Percentiles rank a stretch among this genome's conserved stretches.
phyloP scores from a whole-genome alignment of 2,113 vertebrate species.

The Meleagris gallopavo region DNA sequence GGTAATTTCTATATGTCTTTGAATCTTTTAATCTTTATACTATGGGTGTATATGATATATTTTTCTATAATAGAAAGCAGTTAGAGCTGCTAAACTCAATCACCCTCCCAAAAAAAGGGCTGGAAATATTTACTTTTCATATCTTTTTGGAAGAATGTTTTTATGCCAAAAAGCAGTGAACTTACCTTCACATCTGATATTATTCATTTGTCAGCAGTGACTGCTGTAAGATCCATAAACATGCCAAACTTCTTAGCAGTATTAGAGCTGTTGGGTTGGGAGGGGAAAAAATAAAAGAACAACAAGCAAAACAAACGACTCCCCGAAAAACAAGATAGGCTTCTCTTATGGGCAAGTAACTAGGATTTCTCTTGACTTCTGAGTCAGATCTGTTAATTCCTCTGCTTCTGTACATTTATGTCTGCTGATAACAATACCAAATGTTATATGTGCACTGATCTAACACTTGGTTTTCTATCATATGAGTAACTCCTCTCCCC shows the following conservation, averaged over 20 bases:
- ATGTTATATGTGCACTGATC: not conserved
- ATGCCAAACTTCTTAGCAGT: not conserved
- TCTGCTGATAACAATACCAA: not conserved
- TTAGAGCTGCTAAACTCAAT: not conserved
- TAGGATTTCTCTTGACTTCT: not conserved
- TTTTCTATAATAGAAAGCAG: not conserved
- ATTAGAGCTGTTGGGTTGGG: not conserved
- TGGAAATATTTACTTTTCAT: rapidly evolving
- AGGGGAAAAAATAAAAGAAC: not conserved
- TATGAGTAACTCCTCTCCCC: not conserved
- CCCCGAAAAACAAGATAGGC: not conserved
- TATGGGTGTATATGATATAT: not conserved
- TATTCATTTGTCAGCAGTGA: not conserved
- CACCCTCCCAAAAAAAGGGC: no score
- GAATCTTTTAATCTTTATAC: not conserved
- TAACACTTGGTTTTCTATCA: not conserved
- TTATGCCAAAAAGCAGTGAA: not conserved
- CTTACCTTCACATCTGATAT: rapidly evolving
- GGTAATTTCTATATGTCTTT: not conserved
- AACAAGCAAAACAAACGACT: not conserved
- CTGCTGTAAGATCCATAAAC: not conserved
- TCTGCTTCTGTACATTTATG: not conserved
- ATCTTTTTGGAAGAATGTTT: not conserved
- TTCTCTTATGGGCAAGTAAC: not conserved
- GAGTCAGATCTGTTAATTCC: not conserved